These are phyloP conservation scores for Lycodopsis pacificus DNA, from an alignment of 2,797 vertebrate genomes.

Conservation along the genomic window DNA sequence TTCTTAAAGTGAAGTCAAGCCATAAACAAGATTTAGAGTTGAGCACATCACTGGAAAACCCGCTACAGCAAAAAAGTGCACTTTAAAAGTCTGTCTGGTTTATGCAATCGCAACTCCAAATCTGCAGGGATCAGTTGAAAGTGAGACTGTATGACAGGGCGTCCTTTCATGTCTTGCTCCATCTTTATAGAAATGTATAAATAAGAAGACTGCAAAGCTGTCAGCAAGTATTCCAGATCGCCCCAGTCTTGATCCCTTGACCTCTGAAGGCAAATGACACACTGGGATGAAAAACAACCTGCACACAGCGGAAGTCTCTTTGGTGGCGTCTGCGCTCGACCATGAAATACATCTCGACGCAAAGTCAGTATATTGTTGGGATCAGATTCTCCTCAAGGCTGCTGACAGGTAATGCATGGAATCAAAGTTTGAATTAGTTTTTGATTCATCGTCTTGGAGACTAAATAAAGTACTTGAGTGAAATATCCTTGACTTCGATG, in stretches of 20 bases:
- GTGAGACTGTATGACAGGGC: neutral
- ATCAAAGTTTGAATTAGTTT: neutral
- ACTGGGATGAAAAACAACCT: slow-evolving; percentile 38
- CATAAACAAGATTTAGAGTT: slow-evolving; percentile 59
- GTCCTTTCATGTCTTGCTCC: neutral
- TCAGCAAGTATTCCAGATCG: slow-evolving; percentile 15
- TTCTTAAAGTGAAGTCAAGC: slow-evolving; percentile 43
- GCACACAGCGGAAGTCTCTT: slow-evolving; percentile 16
- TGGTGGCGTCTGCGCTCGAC: slow-evolving; percentile 8
- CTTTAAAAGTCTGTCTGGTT: slow-evolving; percentile 51
- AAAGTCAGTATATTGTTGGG: slow-evolving; percentile 24
- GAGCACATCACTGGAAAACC: slow-evolving; percentile 42
- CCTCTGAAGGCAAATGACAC: slow-evolving; percentile 32
- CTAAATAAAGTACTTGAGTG: neutral
- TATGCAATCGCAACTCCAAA: slow-evolving; percentile 33
- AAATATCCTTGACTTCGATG: slow-evolving; percentile 10
- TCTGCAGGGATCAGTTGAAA: slow-evolving; percentile 38
- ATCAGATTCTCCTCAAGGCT: slow-evolving; percentile 24
- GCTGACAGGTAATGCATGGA: slow-evolving; percentile 26
- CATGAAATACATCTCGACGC: slow-evolving; percentile 42
- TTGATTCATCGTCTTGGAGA: neutral
- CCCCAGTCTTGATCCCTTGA: slow-evolving; percentile 30
- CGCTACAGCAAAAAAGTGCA: slow-evolving; percentile 23
- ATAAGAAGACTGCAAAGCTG: slow-evolving; percentile 19
- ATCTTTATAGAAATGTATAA: neutral